Evolutionary conservation across 2,888 invertebrate species (phyloP).

Genomic region (Morpho achilles): DNA sequence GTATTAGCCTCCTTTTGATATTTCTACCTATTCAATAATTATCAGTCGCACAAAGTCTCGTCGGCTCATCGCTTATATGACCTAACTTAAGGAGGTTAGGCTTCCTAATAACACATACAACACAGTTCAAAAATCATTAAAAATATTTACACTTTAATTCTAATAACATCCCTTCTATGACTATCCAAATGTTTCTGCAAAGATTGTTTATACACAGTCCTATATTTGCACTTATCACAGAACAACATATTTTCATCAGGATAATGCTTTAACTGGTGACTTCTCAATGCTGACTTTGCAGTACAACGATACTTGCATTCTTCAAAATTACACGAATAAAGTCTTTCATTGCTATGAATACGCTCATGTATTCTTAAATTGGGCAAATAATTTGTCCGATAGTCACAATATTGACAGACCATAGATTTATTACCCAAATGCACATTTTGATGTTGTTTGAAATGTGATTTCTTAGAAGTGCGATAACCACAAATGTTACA

Average conservation of each 20-base stretch:
- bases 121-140: too few relatives aligned
- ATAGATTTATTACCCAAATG: constrained; percentile 30
- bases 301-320: constrained; percentile 33
- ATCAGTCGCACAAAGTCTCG: too few relatives aligned
- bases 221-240: constrained; percentile 50
- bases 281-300: constrained; percentile 38
- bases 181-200: constrained; percentile 42
- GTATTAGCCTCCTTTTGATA: too few relatives aligned
- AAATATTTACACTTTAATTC: constrained; percentile 3
- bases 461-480: constrained; percentile 38
- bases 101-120: too few relatives aligned
- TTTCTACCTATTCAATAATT: too few relatives aligned
- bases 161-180: constrained; percentile 36
- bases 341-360: constrained; percentile 36
- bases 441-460: constrained; percentile 35
- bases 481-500: constrained; percentile 40
- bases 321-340: constrained; percentile 32
- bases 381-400: constrained; percentile 35
- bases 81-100: too few relatives aligned
- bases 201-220: constrained; percentile 45
- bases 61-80: too few relatives aligned
- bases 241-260: constrained; percentile 38
- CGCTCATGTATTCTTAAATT: constrained; percentile 44
- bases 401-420: constrained; percentile 38
- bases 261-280: constrained; percentile 43